A percentile compares a stretch with the other conserved stretches of the same genome.
phyloP scores from a whole-genome alignment of 2,797 vertebrate species.

The Sebastes paucispinis region DNA sequence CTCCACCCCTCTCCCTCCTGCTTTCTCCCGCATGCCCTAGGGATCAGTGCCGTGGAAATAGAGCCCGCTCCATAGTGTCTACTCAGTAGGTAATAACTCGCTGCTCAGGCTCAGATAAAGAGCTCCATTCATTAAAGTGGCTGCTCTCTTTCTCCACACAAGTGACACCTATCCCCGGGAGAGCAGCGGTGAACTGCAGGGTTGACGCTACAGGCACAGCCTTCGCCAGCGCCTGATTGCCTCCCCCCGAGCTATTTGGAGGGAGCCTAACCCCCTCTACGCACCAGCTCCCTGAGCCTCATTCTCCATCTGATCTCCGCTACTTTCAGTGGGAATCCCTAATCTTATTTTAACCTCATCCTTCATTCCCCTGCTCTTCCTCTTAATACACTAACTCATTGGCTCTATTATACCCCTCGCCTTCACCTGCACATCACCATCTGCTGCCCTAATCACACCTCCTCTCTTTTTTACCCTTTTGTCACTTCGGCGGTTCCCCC shows the following conservation, averaged over 20 bases:
- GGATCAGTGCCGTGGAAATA: constrained; percentile 53
- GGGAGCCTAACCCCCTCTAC: constrained; percentile 15
- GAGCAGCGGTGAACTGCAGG: constrained; percentile 46
- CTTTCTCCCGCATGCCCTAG: constrained; percentile 10
- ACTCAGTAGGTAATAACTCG: constrained; percentile 76
- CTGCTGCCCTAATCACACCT: constrained; percentile 18
- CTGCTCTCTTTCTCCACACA: constrained; percentile 61
- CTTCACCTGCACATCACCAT: constrained; percentile 33
- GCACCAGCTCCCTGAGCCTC: constrained; percentile 13
- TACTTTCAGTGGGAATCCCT: constrained; percentile 35
- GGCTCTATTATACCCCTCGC: constrained; percentile 34
- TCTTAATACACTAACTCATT: constrained; percentile 42
- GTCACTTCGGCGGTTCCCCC: constrained; percentile 4
- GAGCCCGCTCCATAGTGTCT: constrained; percentile 48
- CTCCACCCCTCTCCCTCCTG: background rate
- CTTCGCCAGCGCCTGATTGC: constrained; percentile 51
- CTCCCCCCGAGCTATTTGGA: constrained; percentile 47
- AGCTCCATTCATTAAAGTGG: constrained; percentile 75
- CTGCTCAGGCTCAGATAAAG: constrained; percentile 71
- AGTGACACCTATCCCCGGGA: constrained; percentile 71
- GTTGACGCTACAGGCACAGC: constrained; percentile 51
- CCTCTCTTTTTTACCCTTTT: background rate
- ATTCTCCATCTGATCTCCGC: constrained; percentile 46
- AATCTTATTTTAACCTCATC: constrained; percentile 19
- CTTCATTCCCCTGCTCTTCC: background rate